Evolutionary conservation across 2,113 vertebrate species (phyloP), one percentile per base, ranked within the genome.

Genomic region (Lepidothrix coronata): DNA sequence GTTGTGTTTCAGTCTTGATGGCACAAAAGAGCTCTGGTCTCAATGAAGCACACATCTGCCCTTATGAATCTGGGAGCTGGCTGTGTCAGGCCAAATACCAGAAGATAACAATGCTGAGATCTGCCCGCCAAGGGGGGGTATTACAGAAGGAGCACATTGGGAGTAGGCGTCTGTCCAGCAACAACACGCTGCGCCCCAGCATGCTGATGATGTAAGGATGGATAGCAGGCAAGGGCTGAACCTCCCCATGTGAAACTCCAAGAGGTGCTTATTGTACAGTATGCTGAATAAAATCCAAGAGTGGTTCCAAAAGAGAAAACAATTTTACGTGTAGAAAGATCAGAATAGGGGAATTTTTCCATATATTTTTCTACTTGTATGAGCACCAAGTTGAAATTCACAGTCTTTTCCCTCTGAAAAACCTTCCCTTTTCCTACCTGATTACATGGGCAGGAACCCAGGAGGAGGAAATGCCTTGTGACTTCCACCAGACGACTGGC

Each of bases 401-500:
- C 2, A 20, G 35, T 21, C 33, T 63, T 71, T 61, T 86, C 35
- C 24, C 18, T 80, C 65, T 71, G 51, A 71, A 77, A 91, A 74
- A 19, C 41, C 27, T 84, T 90, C 8, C 4, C 33, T 78, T 90
- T 68, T 80, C 83, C 73, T 89, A 63, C 92, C 85, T 91, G 85
- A 59, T 93, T 68, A 88, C 61, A 63, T n/a, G 67, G 85, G 88
- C 95, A 94, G 70, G 3, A 9, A 1, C 73, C 91, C 78, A 93
- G 70, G 52, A 92, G 83, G 18, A 91, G 82, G 86, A 93, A 79
- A 78, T 92, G 80, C 88, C 79, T 81, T 82, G 80, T 84, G 83
- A 93, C 83, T 95, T 91, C 91, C 91, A 57, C 73, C 83, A 87
- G 88, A 86, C 12, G 3, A 72, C 52, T 48, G 52, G 49, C 35